Base-by-base conservation (phyloP, 2,888 invertebrate genomes). In the Polylopha cassiicola region DNA sequence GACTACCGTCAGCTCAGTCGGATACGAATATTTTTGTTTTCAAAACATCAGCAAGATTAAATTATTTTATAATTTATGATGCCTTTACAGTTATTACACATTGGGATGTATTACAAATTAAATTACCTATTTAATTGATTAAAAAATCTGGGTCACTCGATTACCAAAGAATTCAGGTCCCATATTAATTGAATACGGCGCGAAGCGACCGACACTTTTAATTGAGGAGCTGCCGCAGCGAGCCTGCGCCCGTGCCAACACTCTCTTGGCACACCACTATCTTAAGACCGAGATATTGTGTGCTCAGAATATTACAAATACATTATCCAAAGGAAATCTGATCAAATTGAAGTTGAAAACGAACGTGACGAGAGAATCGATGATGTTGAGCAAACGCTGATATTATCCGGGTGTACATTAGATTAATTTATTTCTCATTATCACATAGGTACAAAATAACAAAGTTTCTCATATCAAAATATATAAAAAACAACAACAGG, bases 291-390 rank as follows among this genome's bases (percentile, higher is more conserved):
- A 37, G 55, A 57, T 56, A 57, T 55, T 61, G 53, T 70, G 72
- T 71, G 72, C 58, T 42, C 49, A 41, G 73, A 71, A 75, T 75
- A 69, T 66, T 62, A 56, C 58, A 64, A 68, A 71, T 67, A 66
- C 64, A 70, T 73, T 72, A 69, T 57, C 53, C 32, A 36, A 39
- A 39, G 43, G 48, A 64, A 68, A 65, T 66, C 63, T 55, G 57
- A 64, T 58, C 52, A 56, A 56, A 53, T 53, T 44, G 56, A 61
- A 61, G 65, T 58, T 52, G 50, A 45, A 44, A 36, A 36, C 24
- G 45, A 43, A 58, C 55, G 65, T 63, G 61, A 47, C 39, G 22
- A 30, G 39, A 37, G 10, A 29, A 30, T 24, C 34, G 33, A 39
- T 39, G 28, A 18, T n/a, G 28, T 20, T 13, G 20, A 18, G 23